These are phyloP conservation scores for Cynopterus brachyotis DNA, from an alignment of 2,113 vertebrate genomes.

Conservation along the genomic window DNA sequence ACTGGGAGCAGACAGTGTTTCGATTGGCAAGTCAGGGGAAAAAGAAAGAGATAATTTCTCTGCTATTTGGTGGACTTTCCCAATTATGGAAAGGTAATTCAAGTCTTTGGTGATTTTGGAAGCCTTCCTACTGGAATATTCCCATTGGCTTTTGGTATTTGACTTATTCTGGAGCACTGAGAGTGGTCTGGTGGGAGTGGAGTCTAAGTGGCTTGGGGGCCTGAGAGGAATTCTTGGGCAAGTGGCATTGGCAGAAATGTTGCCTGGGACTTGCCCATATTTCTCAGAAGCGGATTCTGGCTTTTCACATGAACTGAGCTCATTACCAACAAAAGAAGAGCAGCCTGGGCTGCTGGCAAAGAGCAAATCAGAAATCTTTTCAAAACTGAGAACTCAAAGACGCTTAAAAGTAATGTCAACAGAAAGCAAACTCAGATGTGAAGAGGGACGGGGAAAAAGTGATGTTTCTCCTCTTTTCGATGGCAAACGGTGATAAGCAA, in stretches of 20 bases:
- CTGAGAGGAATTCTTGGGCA: background rate
- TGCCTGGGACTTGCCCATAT: background rate
- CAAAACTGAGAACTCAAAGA: background rate
- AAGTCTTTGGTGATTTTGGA: slow-evolving; percentile 59
- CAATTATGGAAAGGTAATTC: slow-evolving; percentile 70
- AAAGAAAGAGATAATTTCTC: slow-evolving; percentile 23
- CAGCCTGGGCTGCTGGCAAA: background rate
- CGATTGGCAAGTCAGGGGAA: slow-evolving; percentile 36
- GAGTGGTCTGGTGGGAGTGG: background rate
- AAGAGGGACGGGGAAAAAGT: background rate
- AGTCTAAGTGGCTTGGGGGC: background rate
- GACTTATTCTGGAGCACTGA: background rate
- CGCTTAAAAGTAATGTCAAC: background rate
- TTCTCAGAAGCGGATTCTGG: background rate
- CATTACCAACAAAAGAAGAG: slow-evolving; percentile 7
- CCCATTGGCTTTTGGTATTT: slow-evolving; percentile 37
- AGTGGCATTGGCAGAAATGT: background rate
- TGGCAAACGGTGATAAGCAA: background rate
- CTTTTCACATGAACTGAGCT: slow-evolving; percentile 26
- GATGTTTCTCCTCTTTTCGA: background rate
- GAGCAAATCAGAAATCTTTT: background rate
- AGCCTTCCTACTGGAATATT: slow-evolving; percentile 58
- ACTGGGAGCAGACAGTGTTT: slow-evolving; percentile 48
- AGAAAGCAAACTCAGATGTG: background rate
- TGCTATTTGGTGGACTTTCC: slow-evolving; percentile 35